Conservation (phyloP, 2,797 vertebrate genomes). For the Antennarius maculatus region DNA sequence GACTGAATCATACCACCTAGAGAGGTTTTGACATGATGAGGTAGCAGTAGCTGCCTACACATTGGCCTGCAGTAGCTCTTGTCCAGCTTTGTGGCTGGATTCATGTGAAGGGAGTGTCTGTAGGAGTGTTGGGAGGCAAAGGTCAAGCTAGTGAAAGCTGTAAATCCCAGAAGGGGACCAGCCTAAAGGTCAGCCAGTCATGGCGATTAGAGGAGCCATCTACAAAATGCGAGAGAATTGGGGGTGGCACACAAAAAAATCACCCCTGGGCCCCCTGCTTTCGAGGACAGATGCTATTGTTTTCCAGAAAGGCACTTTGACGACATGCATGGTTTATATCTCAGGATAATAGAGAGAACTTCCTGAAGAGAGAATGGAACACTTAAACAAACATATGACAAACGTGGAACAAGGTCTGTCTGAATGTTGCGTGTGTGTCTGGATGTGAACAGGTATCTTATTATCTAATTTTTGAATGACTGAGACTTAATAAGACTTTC, state of each 20-base stretch:
- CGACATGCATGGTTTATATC: constrained; percentile 62
- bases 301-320: constrained; percentile 65
- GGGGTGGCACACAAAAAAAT: constrained; percentile 63
- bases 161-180: constrained; percentile 78
- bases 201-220: constrained; percentile 74
- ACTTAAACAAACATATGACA: constrained; percentile 58
- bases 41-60: constrained; percentile 63
- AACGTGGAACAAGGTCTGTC: constrained; percentile 30
- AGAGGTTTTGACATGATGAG: constrained; percentile 78
- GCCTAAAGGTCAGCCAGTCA: constrained; percentile 79
- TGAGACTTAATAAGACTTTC: too few relatives aligned
- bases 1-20: constrained; percentile 76
- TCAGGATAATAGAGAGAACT: constrained; percentile 61
- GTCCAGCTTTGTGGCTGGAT: constrained; percentile 48
- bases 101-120: constrained; percentile 74
- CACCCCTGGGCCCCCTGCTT: constrained; percentile 42
- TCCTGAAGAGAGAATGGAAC: constrained; percentile 56
- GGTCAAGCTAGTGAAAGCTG: constrained; percentile 81
- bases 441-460: neutral
- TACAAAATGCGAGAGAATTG: constrained; percentile 68
- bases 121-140: constrained; percentile 71
- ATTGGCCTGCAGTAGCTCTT: constrained; percentile 37
- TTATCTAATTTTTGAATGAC: neutral
- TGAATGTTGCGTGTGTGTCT: neutral
- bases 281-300: constrained; percentile 72